A percentile compares a stretch with the other conserved stretches of the same genome.
phyloP scores from a whole-genome alignment of 2,797 vertebrate genomes.

The Zenarchopterus dispar region DNA sequence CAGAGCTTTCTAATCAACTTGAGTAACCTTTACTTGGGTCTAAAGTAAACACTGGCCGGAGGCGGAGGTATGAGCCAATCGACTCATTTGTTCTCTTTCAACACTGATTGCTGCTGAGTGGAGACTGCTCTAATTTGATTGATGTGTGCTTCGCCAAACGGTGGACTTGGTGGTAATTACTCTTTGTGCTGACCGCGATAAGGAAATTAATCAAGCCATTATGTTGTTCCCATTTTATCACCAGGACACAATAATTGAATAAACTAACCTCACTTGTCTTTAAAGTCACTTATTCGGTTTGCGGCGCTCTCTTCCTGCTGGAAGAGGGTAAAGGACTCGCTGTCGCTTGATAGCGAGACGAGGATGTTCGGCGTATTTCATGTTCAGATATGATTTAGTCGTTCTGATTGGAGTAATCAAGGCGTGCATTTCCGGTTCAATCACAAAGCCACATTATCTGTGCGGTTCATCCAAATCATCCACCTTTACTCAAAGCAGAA shows the following conservation, averaged over 20 bases:
- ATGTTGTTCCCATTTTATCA: slow-evolving; percentile 79
- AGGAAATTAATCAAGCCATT: slow-evolving; percentile 91
- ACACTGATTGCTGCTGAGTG: slow-evolving; percentile 74
- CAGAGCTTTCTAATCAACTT: slow-evolving; percentile 39
- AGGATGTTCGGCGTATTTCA: slow-evolving; percentile 26
- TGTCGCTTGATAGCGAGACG: slow-evolving; percentile 39
- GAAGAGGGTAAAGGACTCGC: slow-evolving; percentile 22
- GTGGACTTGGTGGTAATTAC: slow-evolving; percentile 88
- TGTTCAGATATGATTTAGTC: slow-evolving; percentile 21
- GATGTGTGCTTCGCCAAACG: slow-evolving; percentile 82
- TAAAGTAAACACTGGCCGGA: slow-evolving; percentile 58
- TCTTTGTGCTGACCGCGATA: slow-evolving; percentile 86
- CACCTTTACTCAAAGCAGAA: slow-evolving; percentile 16
- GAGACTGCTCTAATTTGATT: slow-evolving; percentile 81
- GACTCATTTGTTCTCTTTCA: slow-evolving; percentile 75
- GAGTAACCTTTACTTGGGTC: slow-evolving; percentile 57
- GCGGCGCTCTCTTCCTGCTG: slow-evolving; percentile 13
- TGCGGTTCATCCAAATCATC: not conserved
- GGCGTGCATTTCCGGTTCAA: slow-evolving; percentile 37
- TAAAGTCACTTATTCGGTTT: slow-evolving; percentile 62
- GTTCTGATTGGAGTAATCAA: slow-evolving; percentile 46
- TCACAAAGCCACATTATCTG: slow-evolving; percentile 28
- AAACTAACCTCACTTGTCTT: slow-evolving; percentile 78
- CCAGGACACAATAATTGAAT: slow-evolving; percentile 79
- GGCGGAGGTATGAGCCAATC: slow-evolving; percentile 51